These are phyloP conservation scores for Tiaroga cobitis DNA, from an alignment of 2,797 vertebrate genomes.

Conservation along the genomic window DNA sequence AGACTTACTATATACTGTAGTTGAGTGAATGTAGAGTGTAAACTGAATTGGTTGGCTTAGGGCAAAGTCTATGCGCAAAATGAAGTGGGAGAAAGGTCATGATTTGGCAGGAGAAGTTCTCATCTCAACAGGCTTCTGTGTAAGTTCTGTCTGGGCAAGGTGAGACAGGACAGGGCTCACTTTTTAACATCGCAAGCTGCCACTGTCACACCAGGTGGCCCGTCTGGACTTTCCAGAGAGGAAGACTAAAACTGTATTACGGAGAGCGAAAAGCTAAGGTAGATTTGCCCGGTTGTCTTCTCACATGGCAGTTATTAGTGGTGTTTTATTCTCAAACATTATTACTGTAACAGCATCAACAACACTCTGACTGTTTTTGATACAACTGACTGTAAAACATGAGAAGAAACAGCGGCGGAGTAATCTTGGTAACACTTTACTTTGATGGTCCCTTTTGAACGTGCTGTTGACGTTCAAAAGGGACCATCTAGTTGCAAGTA, in stretches of 20 bases:
- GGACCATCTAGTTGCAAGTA: too few relatives aligned
- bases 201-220: slow-evolving; percentile 23
- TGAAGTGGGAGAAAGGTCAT: slow-evolving; percentile 17
- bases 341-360: background rate
- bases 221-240: slow-evolving; percentile 28
- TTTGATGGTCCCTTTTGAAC: too few relatives aligned
- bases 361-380: background rate
- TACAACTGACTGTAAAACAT: background rate
- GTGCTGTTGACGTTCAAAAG: too few relatives aligned
- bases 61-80: background rate
- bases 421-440: too few relatives aligned
- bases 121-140: slow-evolving; percentile 31
- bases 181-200: slow-evolving; percentile 39
- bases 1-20: background rate
- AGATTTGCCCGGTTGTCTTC: background rate
- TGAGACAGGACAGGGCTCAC: slow-evolving; percentile 39
- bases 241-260: slow-evolving; percentile 4
- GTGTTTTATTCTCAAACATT: slow-evolving; percentile 2
- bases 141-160: slow-evolving; percentile 39
- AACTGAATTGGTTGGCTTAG: background rate
- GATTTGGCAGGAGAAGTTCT: slow-evolving; percentile 19
- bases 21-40: background rate
- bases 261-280: background rate
- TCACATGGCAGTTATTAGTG: background rate
- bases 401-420: background rate